Conservation (phyloP, 2,113 vertebrate species). For the Rutilus rutilus region DNA sequence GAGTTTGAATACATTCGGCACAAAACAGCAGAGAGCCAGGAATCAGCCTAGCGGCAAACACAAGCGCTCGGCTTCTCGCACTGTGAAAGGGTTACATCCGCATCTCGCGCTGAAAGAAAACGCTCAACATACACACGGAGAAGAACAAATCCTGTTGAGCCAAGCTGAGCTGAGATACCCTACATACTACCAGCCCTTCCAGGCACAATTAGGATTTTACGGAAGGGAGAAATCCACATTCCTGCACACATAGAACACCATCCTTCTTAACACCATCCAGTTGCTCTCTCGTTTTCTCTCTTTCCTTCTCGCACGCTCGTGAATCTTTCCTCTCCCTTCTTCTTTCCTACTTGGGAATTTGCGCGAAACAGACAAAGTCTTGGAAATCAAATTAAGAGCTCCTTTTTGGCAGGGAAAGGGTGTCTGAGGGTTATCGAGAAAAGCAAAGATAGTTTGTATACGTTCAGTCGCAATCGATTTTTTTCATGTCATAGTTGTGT, state of each 20-base stretch:
- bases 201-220: slow-evolving; percentile 88
- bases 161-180: slow-evolving; percentile 78
- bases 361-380: slow-evolving; percentile 71
- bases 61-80: slow-evolving; percentile 72
- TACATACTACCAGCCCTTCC: slow-evolving; percentile 76
- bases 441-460: slow-evolving; percentile 62
- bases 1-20: slow-evolving; percentile 70
- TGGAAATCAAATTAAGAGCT: slow-evolving; percentile 72
- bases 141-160: slow-evolving; percentile 83
- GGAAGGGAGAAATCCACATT: slow-evolving; percentile 83
- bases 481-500: slow-evolving; percentile 61
- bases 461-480: slow-evolving; percentile 77
- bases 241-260: slow-evolving; percentile 77
- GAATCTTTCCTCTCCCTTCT: slow-evolving; percentile 23
- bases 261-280: slow-evolving; percentile 74
- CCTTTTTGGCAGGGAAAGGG: slow-evolving; percentile 71
- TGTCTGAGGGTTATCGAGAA: slow-evolving; percentile 64
- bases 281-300: slow-evolving; percentile 41
- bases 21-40: slow-evolving; percentile 68
- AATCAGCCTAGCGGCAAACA: slow-evolving; percentile 78
- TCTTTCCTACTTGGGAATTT: slow-evolving; percentile 63
- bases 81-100: slow-evolving; percentile 80
- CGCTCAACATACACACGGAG: slow-evolving; percentile 51
- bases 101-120: slow-evolving; percentile 76
- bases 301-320: slow-evolving; percentile 57